Evolutionary conservation across 2,797 vertebrate species (phyloP).

Genomic region (Ceryle rudis): DNA sequence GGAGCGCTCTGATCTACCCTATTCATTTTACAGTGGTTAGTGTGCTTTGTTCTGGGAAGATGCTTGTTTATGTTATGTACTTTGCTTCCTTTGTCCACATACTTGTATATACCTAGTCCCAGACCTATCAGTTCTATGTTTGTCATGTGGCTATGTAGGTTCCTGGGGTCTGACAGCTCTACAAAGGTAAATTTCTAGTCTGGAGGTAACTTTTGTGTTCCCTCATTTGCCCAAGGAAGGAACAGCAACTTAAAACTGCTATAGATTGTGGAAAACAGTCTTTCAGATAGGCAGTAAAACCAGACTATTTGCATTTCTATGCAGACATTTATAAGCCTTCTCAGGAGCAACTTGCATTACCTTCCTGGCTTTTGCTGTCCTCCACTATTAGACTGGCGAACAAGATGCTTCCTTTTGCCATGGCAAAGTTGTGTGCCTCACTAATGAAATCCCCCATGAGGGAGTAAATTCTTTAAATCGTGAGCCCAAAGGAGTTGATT

Average conservation of each 20-base stretch:
- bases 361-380: neutral
- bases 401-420: neutral
- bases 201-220: neutral
- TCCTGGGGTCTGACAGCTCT: neutral
- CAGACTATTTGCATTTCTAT: neutral
- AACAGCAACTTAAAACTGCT: neutral
- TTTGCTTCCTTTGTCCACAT: neutral
- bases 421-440: neutral
- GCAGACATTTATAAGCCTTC: neutral
- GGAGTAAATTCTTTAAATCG: neutral
- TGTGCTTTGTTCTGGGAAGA: neutral
- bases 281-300: neutral
- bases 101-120: accelerated
- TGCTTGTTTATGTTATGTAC: neutral
- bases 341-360: neutral
- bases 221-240: neutral
- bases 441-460: neutral
- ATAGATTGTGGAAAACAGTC: neutral
- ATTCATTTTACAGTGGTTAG: neutral
- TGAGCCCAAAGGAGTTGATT: neutral
- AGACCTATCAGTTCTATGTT: neutral
- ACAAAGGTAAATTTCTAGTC: neutral
- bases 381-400: neutral
- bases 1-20: accelerated
- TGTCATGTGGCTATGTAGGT: neutral